These are phyloP conservation scores for Drosophila nigricruria DNA, from an alignment of 2,888 invertebrate species.

Conservation along the genomic window DNA sequence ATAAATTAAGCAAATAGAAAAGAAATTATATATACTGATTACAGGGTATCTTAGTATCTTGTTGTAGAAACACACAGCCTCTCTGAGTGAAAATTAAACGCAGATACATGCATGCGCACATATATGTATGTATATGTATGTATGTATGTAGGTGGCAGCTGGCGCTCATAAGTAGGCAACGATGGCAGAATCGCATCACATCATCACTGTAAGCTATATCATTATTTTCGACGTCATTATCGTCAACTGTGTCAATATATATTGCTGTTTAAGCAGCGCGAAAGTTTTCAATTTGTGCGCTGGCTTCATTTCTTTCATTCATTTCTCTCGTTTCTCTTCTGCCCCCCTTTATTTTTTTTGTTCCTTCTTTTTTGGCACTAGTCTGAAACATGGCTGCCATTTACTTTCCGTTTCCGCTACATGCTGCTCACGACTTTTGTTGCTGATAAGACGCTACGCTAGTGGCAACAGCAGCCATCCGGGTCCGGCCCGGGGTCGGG, in stretches of 20 bases:
- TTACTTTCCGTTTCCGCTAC: constrained; percentile 74
- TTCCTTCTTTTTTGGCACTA: constrained; percentile 6
- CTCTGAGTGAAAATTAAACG: background rate
- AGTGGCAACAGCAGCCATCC: constrained; percentile 12
- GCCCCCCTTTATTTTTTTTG: background rate
- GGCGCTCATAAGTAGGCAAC: constrained; percentile 73
- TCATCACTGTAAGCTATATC: constrained; percentile 12
- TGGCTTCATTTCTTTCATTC: background rate
- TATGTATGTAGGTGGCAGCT: constrained; percentile 25
- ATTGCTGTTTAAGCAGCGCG: constrained; percentile 29
- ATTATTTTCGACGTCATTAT: constrained; percentile 9
- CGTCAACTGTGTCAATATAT: constrained; percentile 21
- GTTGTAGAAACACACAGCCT: no score
- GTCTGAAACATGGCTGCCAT: constrained; percentile 66
- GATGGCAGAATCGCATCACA: constrained; percentile 22
- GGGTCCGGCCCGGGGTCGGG: background rate
- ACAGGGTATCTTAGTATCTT: background rate
- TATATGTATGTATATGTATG: background rate
- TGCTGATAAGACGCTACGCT: constrained; percentile 58
- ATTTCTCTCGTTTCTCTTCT: background rate
- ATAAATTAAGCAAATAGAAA: no score
- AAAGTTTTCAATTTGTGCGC: constrained; percentile 55
- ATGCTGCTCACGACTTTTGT: constrained; percentile 73
- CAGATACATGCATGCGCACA: constrained; percentile 4
- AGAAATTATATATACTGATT: background rate